phyloP scores from a whole-genome alignment of 2,888 invertebrate genomes.

The Nomada goodeniana region DNA sequence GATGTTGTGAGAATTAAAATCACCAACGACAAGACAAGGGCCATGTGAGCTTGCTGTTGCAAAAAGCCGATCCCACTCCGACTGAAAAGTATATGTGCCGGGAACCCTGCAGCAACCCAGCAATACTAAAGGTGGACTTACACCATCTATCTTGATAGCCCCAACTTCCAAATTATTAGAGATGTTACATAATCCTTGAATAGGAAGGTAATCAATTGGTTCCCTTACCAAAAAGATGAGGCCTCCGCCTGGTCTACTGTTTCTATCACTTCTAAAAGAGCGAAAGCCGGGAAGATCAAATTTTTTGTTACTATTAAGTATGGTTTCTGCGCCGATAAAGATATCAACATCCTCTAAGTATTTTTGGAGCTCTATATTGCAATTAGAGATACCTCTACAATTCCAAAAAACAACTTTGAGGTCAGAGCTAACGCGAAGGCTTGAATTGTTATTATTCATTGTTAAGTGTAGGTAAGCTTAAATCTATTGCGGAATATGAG shows the following conservation, averaged over 20 bases:
- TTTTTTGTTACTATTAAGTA: background rate
- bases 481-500: background rate
- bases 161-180: background rate
- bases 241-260: background rate
- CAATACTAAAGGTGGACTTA: too few relatives aligned
- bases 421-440: too few relatives aligned
- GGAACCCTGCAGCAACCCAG: too few relatives aligned
- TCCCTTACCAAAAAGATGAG: background rate
- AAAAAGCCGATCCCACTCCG: constrained; percentile 8
- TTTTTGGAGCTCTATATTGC: background rate
- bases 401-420: constrained; percentile 3
- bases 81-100: background rate
- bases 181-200: background rate
- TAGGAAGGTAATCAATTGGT: background rate
- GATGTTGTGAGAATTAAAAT: background rate
- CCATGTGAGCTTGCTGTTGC: background rate
- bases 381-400: background rate
- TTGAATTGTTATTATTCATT: background rate
- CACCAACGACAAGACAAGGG: background rate
- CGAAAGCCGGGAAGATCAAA: background rate
- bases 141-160: too few relatives aligned
- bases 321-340: background rate
- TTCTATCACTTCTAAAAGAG: background rate
- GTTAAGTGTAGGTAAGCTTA: background rate
- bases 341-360: background rate